Percentiles rank a stretch among this genome's conserved stretches.
Conservation (phyloP, 2,113 vertebrate species). For the Aldabrachelys gigantea region DNA sequence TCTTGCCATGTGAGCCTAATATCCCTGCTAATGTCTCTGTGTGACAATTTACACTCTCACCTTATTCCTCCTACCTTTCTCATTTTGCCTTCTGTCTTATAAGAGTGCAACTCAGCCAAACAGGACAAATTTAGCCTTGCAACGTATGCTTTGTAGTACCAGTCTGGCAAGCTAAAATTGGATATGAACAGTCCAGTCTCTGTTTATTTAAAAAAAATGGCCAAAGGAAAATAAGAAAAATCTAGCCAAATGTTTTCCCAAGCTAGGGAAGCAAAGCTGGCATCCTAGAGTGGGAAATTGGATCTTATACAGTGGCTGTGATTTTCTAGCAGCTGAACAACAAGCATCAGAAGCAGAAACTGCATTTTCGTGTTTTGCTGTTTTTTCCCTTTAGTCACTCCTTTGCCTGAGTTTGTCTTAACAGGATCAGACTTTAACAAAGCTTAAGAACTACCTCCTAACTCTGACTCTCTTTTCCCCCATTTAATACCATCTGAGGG, state of each 20-base stretch:
- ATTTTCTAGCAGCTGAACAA: background rate
- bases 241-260: conserved; percentile 4
- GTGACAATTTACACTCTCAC: background rate
- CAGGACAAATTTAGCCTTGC: conserved; percentile 5
- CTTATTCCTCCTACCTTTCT: conserved; percentile 18
- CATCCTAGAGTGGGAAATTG: conserved; percentile 5
- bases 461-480: background rate
- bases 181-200: background rate
- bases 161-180: background rate
- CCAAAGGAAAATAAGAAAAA: background rate
- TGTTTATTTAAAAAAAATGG: background rate
- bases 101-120: background rate
- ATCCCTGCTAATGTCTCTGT: background rate
- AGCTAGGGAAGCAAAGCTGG: background rate
- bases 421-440: background rate
- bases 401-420: background rate
- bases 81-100: background rate
- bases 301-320: background rate
- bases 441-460: background rate
- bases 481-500: background rate
- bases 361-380: background rate
- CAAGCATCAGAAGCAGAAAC: background rate
- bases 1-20: conserved; percentile 21
- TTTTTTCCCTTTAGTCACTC: background rate
- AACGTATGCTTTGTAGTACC: background rate